Base-by-base conservation (phyloP, 2,797 vertebrate genomes). In the Sebastes cheni region DNA sequence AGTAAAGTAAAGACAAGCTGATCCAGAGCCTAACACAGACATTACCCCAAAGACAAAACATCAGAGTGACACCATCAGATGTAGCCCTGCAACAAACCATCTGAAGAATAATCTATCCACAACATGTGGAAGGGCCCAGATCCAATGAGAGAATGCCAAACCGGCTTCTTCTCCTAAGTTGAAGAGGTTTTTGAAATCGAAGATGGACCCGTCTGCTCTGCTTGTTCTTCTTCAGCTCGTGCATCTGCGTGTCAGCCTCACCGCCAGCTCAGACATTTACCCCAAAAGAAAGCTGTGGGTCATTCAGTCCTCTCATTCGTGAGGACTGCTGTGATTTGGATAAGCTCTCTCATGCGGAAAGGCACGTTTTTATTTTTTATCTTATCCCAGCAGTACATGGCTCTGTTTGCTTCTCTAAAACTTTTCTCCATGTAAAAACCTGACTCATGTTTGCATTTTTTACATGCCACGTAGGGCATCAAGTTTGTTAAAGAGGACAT, bases 221-320 rank as follows among this genome's bases (percentile, higher is more conserved):
- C 66, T 39, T 55, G 60, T 62, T 74, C 29, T 68, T 74, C 29
- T 68, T 77, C 50, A 32, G 64, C 54, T 78, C 27, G 30, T 73
- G 55, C 61, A 72, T 89, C 83, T 84, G 77, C 83, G 78, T 83
- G 81, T 84, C 77, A 60, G 61, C 77, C 83, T 89, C 84, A 81
- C 77, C 18, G 60, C 61, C 74, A 80, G 62, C 77, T 84, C 42
- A 81, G 76, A 86, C 88, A 89, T 90, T 91, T 89, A 87, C 69
- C 82, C 73, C 65, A 69, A 77, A 70, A 89, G 76, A 79, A 89
- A 91, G 75, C 83, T 85, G 77, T 29, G 55, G 84, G 85, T 90
- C 69, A 70, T 75, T 77, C 71, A n/a, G 75, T 86, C 67, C 66
- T 81, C 65, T 86, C 65, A 87, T 0, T 0, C 4, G 5, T 0